Evolutionary conservation across 2,888 invertebrate genomes (phyloP).

Genomic region (Conomelus anceps): DNA sequence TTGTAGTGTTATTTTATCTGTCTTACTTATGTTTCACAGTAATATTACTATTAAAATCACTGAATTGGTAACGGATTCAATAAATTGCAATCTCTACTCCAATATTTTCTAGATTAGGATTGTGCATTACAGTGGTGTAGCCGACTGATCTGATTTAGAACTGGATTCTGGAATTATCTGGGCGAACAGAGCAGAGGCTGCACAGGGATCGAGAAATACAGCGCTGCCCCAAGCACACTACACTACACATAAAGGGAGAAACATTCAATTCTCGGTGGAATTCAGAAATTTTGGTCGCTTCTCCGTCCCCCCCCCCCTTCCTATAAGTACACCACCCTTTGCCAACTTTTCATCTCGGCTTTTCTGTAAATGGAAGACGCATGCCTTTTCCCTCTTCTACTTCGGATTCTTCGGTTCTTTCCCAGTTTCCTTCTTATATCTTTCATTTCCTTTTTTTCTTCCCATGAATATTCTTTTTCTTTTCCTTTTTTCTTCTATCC

Average conservation of each 20-base stretch:
- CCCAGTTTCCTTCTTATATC: neutral
- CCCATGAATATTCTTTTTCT: too few relatives aligned
- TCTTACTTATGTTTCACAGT: too few relatives aligned
- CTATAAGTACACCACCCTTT: neutral
- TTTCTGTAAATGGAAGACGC: neutral
- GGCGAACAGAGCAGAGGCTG: neutral
- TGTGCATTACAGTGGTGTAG: neutral
- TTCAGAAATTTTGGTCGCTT: neutral
- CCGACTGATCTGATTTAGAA: neutral
- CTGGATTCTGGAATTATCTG: neutral
- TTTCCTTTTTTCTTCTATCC: too few relatives aligned
- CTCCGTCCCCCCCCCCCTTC: neutral
- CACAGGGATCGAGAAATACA: neutral
- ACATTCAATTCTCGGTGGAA: neutral
- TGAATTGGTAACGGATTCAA: too few relatives aligned
- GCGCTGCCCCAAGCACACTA: too few relatives aligned
- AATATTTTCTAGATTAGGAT: neutral
- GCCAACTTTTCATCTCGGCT: neutral
- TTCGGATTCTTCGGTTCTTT: neutral
- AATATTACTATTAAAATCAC: too few relatives aligned
- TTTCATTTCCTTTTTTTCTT: neutral
- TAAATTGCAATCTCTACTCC: too few relatives aligned
- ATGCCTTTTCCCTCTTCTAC: neutral
- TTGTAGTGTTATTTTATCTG: too few relatives aligned
- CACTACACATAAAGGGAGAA: neutral